Evolutionary conservation across 2,113 vertebrate genomes (phyloP).

Genomic region (Cyrtonyx montezumae): DNA sequence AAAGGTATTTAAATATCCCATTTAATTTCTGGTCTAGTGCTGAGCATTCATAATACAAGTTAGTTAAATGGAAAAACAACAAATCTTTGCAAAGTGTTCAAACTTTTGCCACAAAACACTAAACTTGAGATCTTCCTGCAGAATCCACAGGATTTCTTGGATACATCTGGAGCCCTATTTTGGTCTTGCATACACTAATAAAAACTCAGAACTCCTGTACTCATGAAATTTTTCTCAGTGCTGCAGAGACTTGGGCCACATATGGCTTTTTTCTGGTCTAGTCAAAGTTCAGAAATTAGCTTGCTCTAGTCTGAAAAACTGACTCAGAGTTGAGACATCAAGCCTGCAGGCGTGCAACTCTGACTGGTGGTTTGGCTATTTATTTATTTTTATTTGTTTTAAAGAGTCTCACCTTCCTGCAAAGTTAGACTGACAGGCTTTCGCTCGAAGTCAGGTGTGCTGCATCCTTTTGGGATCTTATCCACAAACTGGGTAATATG

Average conservation of each 20-base stretch:
- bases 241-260: background rate
- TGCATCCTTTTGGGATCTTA: slow-evolving; percentile 82
- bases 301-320: background rate
- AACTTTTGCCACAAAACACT: background rate
- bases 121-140: background rate
- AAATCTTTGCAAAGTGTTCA: background rate
- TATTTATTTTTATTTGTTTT: background rate
- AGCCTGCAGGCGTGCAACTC: background rate
- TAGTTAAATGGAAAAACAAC: background rate
- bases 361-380: background rate
- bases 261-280: background rate
- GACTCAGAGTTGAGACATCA: background rate
- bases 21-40: background rate
- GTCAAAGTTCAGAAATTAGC: background rate
- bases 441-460: slow-evolving; percentile 81
- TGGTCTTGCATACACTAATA: background rate
- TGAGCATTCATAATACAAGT: background rate
- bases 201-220: background rate
- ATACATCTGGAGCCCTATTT: background rate
- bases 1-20: background rate
- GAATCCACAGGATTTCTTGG: background rate
- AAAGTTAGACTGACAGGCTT: slow-evolving; percentile 79
- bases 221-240: background rate
- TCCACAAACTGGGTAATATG: slow-evolving; percentile 78
- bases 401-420: slow-evolving; percentile 80